A percentile compares a stretch with the other conserved stretches of the same genome.
These are phyloP conservation scores for Nothobranchius furzeri DNA, from an alignment of 2,113 vertebrate species.

Conservation along the genomic window DNA sequence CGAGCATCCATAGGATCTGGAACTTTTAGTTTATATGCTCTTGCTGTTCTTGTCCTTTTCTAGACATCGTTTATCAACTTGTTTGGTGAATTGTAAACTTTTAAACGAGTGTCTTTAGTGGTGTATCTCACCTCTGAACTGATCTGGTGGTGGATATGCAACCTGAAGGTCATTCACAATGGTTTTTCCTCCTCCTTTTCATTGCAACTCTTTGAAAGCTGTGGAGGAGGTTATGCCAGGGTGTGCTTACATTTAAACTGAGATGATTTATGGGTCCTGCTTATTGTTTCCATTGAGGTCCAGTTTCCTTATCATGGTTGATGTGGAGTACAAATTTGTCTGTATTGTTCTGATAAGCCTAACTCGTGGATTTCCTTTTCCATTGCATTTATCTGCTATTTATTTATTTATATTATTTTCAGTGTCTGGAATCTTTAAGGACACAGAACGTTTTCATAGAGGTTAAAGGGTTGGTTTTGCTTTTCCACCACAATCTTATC, in stretches of 20 bases:
- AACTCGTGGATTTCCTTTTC: constrained; percentile 57
- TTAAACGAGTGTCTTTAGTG: neutral
- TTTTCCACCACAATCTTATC: constrained; percentile 63
- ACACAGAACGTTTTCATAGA: constrained; percentile 50
- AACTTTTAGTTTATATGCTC: constrained; percentile 38
- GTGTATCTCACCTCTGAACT: constrained; percentile 6
- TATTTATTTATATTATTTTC: constrained; percentile 68
- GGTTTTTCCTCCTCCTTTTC: constrained; percentile 9
- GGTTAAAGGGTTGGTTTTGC: constrained; percentile 53
- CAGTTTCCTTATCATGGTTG: constrained; percentile 52
- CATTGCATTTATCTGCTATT: constrained; percentile 60
- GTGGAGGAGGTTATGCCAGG: constrained; percentile 37
- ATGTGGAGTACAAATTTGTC: constrained; percentile 36
- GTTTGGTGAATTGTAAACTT: constrained; percentile 43
- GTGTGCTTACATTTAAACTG: constrained; percentile 57
- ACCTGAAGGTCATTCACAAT: constrained; percentile 9
- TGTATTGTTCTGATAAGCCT: constrained; percentile 66
- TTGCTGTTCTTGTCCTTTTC: constrained; percentile 42
- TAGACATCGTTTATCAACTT: constrained; percentile 45
- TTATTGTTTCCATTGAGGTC: constrained; percentile 64
- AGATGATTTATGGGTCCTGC: constrained; percentile 63
- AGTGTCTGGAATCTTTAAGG: constrained; percentile 57
- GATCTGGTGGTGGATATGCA: constrained; percentile 8
- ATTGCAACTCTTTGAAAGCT: constrained; percentile 18
- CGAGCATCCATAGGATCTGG: constrained; percentile 32